phyloP scores from a whole-genome alignment of 1,140 invertebrate species.

The Anastrepha obliqua region DNA sequence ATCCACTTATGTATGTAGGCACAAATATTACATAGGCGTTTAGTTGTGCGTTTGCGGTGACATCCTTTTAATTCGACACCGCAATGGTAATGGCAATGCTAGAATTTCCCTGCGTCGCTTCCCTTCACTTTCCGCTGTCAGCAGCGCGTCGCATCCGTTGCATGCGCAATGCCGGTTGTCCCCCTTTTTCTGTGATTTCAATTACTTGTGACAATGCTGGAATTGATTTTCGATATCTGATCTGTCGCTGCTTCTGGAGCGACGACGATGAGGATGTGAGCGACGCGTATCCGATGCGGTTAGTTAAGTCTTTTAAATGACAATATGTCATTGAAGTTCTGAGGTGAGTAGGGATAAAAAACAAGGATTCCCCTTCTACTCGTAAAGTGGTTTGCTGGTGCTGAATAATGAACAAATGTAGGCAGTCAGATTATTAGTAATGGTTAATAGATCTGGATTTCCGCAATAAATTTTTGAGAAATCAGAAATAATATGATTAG shows the following conservation, averaged over 20 bases:
- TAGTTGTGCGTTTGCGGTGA: slow-evolving; percentile 50
- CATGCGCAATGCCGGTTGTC: slow-evolving; percentile 2
- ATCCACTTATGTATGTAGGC: not conserved
- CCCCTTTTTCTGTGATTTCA: slow-evolving; percentile 47
- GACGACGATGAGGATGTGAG: slow-evolving; percentile 1
- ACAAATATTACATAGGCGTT: not conserved
- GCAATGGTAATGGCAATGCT: slow-evolving; percentile 51
- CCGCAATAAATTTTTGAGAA: not conserved
- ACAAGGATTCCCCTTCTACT: not conserved
- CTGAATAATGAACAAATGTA: not conserved
- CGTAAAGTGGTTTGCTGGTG: slow-evolving; percentile 7
- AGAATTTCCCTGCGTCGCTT: not conserved
- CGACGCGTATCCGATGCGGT: slow-evolving; percentile 44
- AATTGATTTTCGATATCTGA: slow-evolving; percentile 52
- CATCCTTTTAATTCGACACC: slow-evolving; percentile 52
- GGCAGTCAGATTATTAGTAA: not conserved
- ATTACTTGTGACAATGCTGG: slow-evolving; percentile 45
- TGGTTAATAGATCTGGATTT: not conserved
- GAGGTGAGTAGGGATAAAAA: not conserved
- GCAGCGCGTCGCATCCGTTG: slow-evolving; percentile 6
- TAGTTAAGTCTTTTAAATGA: slow-evolving; percentile 41
- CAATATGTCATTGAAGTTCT: not conserved
- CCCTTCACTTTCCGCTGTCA: slow-evolving; percentile 28
- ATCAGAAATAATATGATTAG: too few species aligned
- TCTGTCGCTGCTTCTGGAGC: not conserved